A percentile compares a stretch with the other conserved stretches of the same genome.
phyloP scores from a whole-genome alignment of 2,113 vertebrate species.

The Cavia porcellus region DNA sequence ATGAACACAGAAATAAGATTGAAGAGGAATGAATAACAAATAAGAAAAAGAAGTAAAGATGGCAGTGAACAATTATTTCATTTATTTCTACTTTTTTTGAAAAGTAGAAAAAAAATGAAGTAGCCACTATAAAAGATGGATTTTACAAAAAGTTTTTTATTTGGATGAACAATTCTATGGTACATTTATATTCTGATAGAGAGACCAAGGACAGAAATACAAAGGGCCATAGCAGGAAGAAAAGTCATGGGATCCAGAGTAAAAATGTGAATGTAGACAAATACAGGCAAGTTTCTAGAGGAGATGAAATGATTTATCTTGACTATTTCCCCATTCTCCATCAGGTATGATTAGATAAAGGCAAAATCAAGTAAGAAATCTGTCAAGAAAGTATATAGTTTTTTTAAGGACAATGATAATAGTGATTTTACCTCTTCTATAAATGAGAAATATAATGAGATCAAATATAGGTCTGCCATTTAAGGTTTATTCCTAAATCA shows the following conservation, averaged over 20 bases:
- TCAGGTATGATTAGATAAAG: not conserved
- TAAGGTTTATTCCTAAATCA: not conserved
- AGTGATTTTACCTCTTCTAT: not conserved
- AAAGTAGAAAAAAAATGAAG: not conserved
- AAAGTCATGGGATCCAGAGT: not conserved
- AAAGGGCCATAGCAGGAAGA: not conserved
- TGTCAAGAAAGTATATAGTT: not conserved
- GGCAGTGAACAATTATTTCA: not conserved
- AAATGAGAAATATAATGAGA: not conserved
- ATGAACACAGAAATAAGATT: not conserved
- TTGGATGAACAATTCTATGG: not conserved
- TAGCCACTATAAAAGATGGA: not conserved
- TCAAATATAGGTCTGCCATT: not conserved
- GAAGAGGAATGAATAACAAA: not conserved
- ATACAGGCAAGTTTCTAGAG: not conserved
- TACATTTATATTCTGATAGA: not conserved
- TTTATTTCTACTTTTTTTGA: too few relatives aligned
- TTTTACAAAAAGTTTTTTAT: not conserved
- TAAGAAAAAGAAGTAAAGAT: not conserved
- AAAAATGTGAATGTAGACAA: not conserved
- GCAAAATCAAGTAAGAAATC: not conserved
- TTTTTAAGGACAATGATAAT: not conserved
- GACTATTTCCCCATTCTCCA: not conserved
- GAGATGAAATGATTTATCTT: not conserved
- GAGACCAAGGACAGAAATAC: not conserved